Evolutionary conservation across 2,797 vertebrate species (phyloP).

Genomic region (Leptatherina wallacei): DNA sequence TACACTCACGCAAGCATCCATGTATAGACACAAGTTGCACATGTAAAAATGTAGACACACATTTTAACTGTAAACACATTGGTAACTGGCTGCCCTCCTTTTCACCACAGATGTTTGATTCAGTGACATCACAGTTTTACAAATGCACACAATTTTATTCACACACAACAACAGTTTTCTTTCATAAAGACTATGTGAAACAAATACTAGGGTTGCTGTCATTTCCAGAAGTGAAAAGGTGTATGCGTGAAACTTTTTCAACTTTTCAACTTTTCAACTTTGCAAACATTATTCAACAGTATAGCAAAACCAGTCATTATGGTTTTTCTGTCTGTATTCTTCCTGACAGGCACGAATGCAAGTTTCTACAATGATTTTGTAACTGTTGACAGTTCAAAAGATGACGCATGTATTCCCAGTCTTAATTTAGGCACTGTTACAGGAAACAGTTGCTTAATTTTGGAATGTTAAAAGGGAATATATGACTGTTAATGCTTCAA

Average conservation of each 20-base stretch:
- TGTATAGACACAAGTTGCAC: background rate
- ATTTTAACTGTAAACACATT: background rate
- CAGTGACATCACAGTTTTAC: constrained; percentile 13
- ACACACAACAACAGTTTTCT: constrained; percentile 24
- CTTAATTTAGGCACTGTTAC: constrained; percentile 64
- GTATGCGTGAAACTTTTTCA: constrained; percentile 27
- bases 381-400: constrained; percentile 57
- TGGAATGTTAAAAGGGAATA: constrained; percentile 61
- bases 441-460: constrained; percentile 71
- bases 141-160: constrained; percentile 1
- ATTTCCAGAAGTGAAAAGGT: constrained; percentile 25
- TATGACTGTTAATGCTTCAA: constrained; percentile 47
- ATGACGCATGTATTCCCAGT: constrained; percentile 69
- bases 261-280: constrained; percentile 62
- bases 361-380: constrained; percentile 53
- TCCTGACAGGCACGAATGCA: constrained; percentile 47
- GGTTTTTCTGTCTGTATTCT: constrained; percentile 57
- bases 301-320: constrained; percentile 62
- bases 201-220: constrained; percentile 36
- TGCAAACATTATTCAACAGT: constrained; percentile 37
- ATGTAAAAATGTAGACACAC: background rate
- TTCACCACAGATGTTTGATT: constrained; percentile 54
- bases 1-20: background rate
- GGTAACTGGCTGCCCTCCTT: constrained; percentile 34
- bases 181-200: constrained; percentile 11